Evolutionary conservation across 2,797 vertebrate genomes (phyloP), one percentile per base, ranked within the genome.

Genomic region (Botia kubotai): DNA sequence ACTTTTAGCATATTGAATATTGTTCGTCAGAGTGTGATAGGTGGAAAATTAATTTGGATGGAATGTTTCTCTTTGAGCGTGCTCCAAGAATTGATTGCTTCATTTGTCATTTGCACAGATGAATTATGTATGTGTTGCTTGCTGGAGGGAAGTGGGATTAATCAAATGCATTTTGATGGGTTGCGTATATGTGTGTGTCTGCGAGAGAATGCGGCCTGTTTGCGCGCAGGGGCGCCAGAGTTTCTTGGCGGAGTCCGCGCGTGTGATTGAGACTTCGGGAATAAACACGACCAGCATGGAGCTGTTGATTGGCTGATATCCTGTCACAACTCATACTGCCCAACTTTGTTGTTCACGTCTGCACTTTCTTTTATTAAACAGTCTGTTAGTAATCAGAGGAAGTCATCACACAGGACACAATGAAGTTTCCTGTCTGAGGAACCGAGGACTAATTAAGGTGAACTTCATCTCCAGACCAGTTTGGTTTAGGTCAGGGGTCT

Each of bases 41-140:
- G 86, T 84, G 84, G 82, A 90, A 90, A 89, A 91, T 91, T 87
- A 90, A 90, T 91, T 92, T 89, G 85, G 86, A 88, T 71, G 81
- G 87, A 85, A 91, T 90, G 83, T 88, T 91, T 90, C 86, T 88
- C 83, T 91, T 91, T 92, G 89, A 92, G 90, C 88, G 86, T 90
- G 86, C 85, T 90, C 89, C 89, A 83, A 63, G 84, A 90, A 89
- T 91, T 92, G 90, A 93, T 93, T 90, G 90, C 89, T 90, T 92
- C 89, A 89, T 93, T 92, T 92, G 90, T 93, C 92, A 92, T 89
- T 91, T 90, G 85, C 86, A 87, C 90, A 87, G 88, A 92, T 94
- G 89, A 92, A 93, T 93, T 92, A 93, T 94, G 91, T 86, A 93
- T 92, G 89, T 90, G 78, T 86, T 83, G 1, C 76, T 87, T 88